Evolutionary conservation across 2,888 invertebrate species (phyloP).

Genomic region (Heteromurus nitidus): DNA sequence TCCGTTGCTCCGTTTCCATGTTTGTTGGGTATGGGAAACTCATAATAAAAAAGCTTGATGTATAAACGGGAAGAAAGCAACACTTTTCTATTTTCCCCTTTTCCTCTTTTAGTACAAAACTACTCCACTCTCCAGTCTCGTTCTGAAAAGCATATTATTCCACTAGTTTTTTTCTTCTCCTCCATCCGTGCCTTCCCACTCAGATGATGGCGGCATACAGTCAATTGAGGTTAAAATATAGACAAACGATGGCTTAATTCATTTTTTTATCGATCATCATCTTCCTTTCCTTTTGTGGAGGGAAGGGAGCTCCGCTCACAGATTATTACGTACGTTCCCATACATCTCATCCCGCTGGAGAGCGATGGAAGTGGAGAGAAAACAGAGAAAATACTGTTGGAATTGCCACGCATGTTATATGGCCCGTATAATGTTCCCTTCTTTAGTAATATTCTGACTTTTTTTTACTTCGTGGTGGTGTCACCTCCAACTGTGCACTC

Average conservation of each 20-base stretch:
- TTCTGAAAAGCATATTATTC: too few species aligned
- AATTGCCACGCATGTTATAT: background rate
- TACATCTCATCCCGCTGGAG: background rate
- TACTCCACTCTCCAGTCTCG: too few species aligned
- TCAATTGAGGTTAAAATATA: constrained; percentile 73
- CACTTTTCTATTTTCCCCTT: too few species aligned
- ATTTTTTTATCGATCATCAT: constrained; percentile 71
- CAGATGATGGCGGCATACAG: constrained; percentile 36
- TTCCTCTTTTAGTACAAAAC: too few species aligned
- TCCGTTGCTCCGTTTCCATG: too few species aligned
- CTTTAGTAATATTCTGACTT: background rate
- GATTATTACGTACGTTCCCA: constrained; percentile 21
- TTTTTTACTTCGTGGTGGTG: constrained; percentile 34
- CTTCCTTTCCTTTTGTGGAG: constrained; percentile 11
- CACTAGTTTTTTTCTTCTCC: background rate
- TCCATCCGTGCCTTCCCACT: background rate
- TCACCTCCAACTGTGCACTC: constrained; percentile 66
- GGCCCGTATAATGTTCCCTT: constrained; percentile 5
- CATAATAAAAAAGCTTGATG: too few species aligned
- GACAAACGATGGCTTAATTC: constrained; percentile 74
- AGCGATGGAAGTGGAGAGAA: constrained; percentile 1
- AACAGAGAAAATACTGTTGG: background rate
- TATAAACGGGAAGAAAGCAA: too few species aligned
- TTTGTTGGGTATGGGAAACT: too few species aligned
- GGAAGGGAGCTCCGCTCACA: too few species aligned